Percentiles rank a stretch among this genome's conserved stretches.
Evolutionary conservation across 2,888 invertebrate species (phyloP).

Genomic region (Tachina fera): DNA sequence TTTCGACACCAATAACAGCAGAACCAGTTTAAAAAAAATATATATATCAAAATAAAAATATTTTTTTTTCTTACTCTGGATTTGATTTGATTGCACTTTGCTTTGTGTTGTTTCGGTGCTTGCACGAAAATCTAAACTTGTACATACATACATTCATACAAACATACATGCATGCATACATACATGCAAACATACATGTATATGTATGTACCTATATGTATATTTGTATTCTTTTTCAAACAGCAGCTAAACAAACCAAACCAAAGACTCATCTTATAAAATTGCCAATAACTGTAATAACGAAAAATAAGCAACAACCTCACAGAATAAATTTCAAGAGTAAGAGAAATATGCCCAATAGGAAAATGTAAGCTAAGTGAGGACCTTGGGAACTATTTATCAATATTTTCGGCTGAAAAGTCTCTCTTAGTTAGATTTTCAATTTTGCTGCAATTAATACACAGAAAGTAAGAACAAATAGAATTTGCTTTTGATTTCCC

Average conservation of each 20-base stretch:
- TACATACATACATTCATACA: too few species aligned
- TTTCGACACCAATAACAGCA: conserved; percentile 47
- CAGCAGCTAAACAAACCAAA: conserved; percentile 51
- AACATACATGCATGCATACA: too few species aligned
- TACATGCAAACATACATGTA: too few species aligned
- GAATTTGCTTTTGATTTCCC: too few species aligned
- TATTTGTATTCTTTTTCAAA: conserved; percentile 40
- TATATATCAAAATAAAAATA: neutral
- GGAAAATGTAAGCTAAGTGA: neutral
- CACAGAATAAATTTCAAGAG: conserved; percentile 11
- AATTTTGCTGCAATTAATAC: too few species aligned
- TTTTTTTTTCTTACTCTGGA: neutral
- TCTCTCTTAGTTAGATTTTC: too few species aligned
- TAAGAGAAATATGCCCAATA: conserved; percentile 11
- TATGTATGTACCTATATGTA: too few species aligned
- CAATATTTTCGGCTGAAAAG: too few species aligned
- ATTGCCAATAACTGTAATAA: conserved; percentile 59
- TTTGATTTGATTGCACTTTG: neutral
- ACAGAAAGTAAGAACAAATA: too few species aligned
- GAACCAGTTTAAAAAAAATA: neutral
- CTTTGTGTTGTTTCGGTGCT: conserved; percentile 9
- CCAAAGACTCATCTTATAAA: conserved; percentile 56
- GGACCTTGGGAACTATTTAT: too few species aligned
- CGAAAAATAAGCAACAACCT: neutral
- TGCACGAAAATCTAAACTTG: conserved; percentile 28